These are phyloP conservation scores for Fissipunctia ypsillon DNA, from an alignment of 2,888 invertebrate genomes.

Conservation along the genomic window DNA sequence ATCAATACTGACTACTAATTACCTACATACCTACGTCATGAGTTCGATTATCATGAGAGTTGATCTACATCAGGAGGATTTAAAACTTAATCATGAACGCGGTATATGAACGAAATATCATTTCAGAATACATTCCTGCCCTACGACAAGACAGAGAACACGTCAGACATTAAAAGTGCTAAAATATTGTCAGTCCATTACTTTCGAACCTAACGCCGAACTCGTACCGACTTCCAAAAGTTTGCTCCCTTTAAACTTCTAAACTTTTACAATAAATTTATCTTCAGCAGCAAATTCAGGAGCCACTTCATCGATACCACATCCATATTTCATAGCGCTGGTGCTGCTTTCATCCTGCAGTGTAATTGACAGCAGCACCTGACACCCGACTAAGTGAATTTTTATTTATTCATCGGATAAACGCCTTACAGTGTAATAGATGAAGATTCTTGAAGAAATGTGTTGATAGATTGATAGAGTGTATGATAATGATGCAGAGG, in stretches of 20 bases:
- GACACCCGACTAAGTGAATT: slow-evolving; percentile 69
- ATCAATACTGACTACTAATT: slow-evolving; percentile 25
- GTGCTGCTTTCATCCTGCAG: slow-evolving; percentile 42
- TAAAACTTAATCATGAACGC: not conserved
- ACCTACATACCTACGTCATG: not conserved
- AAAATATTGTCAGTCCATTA: slow-evolving; percentile 33
- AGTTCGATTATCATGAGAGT: not conserved
- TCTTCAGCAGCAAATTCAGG: slow-evolving; percentile 29
- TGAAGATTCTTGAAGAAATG: slow-evolving; percentile 53
- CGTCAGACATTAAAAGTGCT: slow-evolving; percentile 5
- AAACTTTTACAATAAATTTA: slow-evolving; percentile 62
- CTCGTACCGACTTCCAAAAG: slow-evolving; percentile 34
- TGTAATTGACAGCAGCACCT: slow-evolving; percentile 69
- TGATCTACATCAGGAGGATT: not conserved
- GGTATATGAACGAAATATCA: not conserved
- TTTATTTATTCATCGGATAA: slow-evolving; percentile 67
- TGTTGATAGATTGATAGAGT: slow-evolving; percentile 62
- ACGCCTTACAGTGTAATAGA: slow-evolving; percentile 54
- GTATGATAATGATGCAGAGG: slow-evolving; percentile 54
- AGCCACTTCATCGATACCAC: slow-evolving; percentile 42
- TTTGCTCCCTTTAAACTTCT: slow-evolving; percentile 40
- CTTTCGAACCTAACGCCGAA: slow-evolving; percentile 21
- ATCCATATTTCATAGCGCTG: slow-evolving; percentile 64
- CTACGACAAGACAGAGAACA: not conserved
- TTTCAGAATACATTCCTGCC: not conserved